Conservation (phyloP, 2,113 vertebrate species). For the Mixornis gularis region DNA sequence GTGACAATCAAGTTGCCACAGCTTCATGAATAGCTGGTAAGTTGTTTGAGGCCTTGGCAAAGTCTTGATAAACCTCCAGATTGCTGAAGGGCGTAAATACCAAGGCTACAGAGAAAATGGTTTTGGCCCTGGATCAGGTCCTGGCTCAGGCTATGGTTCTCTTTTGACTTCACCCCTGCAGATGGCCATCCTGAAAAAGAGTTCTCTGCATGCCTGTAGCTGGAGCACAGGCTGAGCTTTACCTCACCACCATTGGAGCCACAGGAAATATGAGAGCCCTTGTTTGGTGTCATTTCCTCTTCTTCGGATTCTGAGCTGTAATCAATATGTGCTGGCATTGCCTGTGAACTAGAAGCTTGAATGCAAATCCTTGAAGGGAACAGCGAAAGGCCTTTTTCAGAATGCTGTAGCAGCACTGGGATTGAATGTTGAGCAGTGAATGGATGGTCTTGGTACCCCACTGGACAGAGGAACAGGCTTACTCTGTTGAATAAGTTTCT, state of each 20-base stretch:
- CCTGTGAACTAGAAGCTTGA: neutral
- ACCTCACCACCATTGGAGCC: neutral
- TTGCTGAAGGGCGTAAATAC: neutral
- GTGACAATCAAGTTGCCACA: neutral
- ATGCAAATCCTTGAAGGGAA: neutral
- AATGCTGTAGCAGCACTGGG: neutral
- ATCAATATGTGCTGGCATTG: neutral
- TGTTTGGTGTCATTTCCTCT: neutral
- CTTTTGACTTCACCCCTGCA: neutral
- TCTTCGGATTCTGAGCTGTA: neutral
- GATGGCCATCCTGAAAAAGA: neutral
- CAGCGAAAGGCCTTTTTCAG: neutral
- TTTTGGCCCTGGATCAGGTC: neutral
- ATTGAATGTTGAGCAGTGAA: neutral
- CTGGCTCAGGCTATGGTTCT: neutral
- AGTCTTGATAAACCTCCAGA: conserved; percentile 16
- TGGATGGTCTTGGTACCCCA: neutral
- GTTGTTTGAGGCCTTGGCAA: neutral
- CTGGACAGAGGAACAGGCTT: neutral
- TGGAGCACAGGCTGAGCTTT: neutral
- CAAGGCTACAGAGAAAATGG: neutral
- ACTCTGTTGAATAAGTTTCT: neutral
- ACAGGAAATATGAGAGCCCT: neutral
- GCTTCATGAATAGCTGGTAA: neutral
- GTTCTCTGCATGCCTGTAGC: neutral